A percentile compares a stretch with the other conserved stretches of the same genome.
phyloP scores from a whole-genome alignment of 2,113 vertebrate genomes.

The Myiozetetes cayanensis region DNA sequence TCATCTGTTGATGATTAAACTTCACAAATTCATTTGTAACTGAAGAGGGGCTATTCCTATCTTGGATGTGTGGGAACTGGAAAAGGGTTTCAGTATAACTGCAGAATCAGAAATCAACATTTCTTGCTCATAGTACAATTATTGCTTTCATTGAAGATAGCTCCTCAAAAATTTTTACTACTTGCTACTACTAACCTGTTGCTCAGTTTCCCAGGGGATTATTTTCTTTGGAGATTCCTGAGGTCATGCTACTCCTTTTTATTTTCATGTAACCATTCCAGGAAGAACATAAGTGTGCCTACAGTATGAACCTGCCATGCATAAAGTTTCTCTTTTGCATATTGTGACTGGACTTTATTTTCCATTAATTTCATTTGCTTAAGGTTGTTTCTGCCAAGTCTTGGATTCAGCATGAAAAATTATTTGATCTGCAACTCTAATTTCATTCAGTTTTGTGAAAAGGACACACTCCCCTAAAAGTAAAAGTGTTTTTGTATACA shows the following conservation, averaged over 20 bases:
- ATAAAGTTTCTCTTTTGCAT: background rate
- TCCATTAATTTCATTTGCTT: background rate
- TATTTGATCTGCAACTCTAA: background rate
- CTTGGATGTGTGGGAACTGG: background rate
- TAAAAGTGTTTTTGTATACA: background rate
- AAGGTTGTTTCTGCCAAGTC: background rate
- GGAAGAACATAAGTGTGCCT: background rate
- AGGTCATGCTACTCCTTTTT: background rate
- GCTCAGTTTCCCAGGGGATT: background rate
- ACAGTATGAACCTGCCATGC: background rate
- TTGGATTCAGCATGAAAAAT: background rate
- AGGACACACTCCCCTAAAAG: background rate
- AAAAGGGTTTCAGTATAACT: background rate
- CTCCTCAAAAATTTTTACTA: background rate
- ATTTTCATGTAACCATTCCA: background rate
- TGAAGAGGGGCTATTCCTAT: background rate
- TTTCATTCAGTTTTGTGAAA: background rate
- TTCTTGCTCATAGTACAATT: background rate
- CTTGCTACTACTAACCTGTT: background rate
- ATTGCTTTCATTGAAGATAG: background rate
- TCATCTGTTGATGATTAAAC: background rate
- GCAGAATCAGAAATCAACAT: background rate
- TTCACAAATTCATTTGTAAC: background rate
- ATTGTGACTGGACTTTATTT: background rate
- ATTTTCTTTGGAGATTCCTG: background rate